phyloP scores from a whole-genome alignment of 2,797 vertebrate species.

The Threskiornis aethiopicus region DNA sequence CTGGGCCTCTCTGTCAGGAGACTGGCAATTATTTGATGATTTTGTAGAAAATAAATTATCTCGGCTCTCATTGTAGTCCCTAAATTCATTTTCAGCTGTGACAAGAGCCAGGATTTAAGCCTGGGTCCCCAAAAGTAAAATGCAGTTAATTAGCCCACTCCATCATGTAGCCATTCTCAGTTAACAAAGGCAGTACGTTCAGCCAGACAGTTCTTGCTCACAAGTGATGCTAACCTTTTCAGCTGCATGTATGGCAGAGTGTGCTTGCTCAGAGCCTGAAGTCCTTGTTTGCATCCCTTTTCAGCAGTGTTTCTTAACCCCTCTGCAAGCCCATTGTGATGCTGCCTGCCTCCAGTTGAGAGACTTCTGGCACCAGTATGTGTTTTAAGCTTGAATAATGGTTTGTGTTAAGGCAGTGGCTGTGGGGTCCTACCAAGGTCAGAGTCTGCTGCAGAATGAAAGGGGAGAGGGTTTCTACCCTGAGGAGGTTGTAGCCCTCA shows the following conservation, averaged over 20 bases:
- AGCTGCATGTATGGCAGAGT: background rate
- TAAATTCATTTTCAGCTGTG: slow-evolving; percentile 40
- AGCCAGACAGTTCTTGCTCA: slow-evolving; percentile 19
- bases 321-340: background rate
- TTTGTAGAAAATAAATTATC: slow-evolving; percentile 37
- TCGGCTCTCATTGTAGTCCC: background rate
- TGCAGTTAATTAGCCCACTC: slow-evolving; percentile 40
- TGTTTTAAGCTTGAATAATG: background rate
- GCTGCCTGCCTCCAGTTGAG: background rate
- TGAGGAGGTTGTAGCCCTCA: background rate
- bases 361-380: background rate
- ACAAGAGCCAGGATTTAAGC: slow-evolving; percentile 31
- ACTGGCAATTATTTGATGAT: background rate
- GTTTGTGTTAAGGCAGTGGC: background rate
- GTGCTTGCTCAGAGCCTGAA: background rate
- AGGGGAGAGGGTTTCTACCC: background rate
- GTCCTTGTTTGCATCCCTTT: slow-evolving; percentile 25
- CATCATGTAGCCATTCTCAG: background rate
- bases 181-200: slow-evolving; percentile 21
- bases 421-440: background rate
- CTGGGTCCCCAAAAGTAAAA: slow-evolving; percentile 36
- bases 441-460: background rate
- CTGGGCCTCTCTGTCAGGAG: background rate
- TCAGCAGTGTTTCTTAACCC: background rate
- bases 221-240: slow-evolving; percentile 11